Conservation (phyloP, 2,797 vertebrate species). For the Neomorphus geoffroyi region DNA sequence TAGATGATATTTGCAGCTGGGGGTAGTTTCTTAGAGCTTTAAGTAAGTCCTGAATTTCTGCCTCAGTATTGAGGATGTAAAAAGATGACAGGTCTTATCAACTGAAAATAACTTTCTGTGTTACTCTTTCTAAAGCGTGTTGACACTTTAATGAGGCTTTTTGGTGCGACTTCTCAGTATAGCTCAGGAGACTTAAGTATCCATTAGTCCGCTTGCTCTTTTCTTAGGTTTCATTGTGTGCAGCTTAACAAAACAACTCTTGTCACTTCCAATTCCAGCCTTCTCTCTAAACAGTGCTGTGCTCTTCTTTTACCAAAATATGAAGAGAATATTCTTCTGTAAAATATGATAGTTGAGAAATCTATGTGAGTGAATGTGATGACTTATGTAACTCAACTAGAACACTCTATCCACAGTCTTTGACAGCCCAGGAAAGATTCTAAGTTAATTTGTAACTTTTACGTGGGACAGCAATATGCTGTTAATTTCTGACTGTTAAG, state of each 20-base stretch:
- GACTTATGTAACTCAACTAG: background rate
- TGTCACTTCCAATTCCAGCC: background rate
- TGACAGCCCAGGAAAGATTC: background rate
- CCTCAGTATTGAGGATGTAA: background rate
- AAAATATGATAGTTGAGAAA: background rate
- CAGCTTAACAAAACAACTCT: background rate
- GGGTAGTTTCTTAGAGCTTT: background rate
- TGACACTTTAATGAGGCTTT: background rate
- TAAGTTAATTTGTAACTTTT: background rate
- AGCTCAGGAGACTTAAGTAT: background rate
- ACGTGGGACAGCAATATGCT: background rate
- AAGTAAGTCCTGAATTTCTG: background rate
- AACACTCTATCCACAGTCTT: background rate
- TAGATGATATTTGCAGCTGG: background rate
- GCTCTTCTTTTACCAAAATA: background rate
- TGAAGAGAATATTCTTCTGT: background rate
- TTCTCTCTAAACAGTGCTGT: background rate
- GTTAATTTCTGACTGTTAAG: background rate
- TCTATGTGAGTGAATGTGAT: background rate
- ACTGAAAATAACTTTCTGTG: background rate
- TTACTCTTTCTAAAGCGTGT: background rate
- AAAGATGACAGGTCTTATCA: background rate
- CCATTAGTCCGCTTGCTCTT: background rate
- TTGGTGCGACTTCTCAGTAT: background rate
- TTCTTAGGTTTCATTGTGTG: background rate